Percentiles rank a stretch among this genome's conserved stretches.
These are phyloP conservation scores for Lacerta viridis DNA, from an alignment of 2,797 vertebrate genomes.

Conservation along the genomic window DNA sequence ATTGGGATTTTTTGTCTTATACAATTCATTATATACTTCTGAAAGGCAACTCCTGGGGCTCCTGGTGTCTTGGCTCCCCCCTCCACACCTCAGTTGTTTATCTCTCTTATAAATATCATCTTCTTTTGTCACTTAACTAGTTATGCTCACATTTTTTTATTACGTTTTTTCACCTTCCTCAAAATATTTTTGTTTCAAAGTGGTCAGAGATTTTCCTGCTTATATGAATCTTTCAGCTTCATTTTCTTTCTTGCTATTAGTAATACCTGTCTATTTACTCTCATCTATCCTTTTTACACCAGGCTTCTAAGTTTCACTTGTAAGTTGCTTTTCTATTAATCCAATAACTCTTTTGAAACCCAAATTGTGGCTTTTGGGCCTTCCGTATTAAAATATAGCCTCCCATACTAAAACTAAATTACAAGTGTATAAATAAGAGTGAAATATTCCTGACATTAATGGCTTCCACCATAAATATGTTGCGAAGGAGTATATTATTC, in stretches of 20 bases:
- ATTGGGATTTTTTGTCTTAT: background rate
- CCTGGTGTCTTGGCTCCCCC: background rate
- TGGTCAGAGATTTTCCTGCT: background rate
- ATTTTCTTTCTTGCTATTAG: background rate
- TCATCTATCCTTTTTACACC: background rate
- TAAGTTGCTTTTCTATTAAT: background rate
- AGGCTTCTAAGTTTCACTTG: background rate
- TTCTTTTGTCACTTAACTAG: background rate
- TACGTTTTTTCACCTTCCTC: too few species aligned
- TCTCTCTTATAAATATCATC: background rate
- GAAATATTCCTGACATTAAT: slow-evolving; percentile 10
- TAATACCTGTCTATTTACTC: background rate
- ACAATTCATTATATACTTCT: background rate
- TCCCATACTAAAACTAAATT: background rate
- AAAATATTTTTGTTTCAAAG: slow-evolving; percentile 3
- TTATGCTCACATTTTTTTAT: too few species aligned
- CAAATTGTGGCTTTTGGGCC: too few species aligned
- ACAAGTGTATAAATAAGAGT: background rate
- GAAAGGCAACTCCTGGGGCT: background rate
- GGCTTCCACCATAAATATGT: background rate
- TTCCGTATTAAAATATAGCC: background rate
- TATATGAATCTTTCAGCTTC: background rate
- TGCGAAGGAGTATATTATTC: background rate
- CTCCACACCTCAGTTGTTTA: background rate
- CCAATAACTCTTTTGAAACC: background rate